Conservation (phyloP, 2,888 invertebrate species). For the Tigriopus californicus region DNA sequence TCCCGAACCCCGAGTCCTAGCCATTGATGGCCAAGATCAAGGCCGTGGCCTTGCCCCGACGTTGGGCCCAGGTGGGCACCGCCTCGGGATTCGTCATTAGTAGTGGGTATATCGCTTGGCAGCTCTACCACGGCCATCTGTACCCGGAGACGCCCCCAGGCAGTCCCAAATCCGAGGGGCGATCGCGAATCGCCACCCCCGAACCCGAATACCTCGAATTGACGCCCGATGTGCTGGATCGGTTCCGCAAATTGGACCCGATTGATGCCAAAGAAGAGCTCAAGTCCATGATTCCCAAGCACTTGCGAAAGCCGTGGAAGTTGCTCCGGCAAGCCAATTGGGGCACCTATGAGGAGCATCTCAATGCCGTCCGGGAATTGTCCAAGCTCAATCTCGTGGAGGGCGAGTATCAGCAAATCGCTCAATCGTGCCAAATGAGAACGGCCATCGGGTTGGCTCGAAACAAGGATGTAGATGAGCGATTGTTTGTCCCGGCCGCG, state of each 20-base stretch:
- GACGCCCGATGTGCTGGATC: not conserved
- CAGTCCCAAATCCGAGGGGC: not conserved
- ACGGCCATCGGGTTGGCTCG: constrained; percentile 61
- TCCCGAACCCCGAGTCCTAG: too few relatives aligned
- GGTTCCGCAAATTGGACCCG: not conserved
- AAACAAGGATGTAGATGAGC: constrained; percentile 43
- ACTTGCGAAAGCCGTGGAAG: constrained; percentile 1
- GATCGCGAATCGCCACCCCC: too few relatives aligned
- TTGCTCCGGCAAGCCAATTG: not conserved
- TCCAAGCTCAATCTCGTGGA: constrained; percentile 22
- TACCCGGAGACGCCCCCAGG: not conserved
- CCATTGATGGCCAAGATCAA: too few relatives aligned
- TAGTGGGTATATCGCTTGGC: not conserved
- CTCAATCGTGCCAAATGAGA: constrained; percentile 54
- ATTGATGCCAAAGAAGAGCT: not conserved
- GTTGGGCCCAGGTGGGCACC: not conserved
- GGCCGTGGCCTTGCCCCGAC: not conserved
- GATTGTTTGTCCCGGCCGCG: constrained; percentile 52
- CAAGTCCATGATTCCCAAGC: not conserved
- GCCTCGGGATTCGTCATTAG: not conserved
- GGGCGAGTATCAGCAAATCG: constrained; percentile 46
- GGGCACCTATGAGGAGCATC: not conserved
- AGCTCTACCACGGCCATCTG: not conserved
- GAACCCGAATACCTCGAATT: constrained; percentile 4
- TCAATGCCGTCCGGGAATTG: constrained; percentile 1